Conservation (phyloP, 2,797 vertebrate species). For the Lophius americanus region DNA sequence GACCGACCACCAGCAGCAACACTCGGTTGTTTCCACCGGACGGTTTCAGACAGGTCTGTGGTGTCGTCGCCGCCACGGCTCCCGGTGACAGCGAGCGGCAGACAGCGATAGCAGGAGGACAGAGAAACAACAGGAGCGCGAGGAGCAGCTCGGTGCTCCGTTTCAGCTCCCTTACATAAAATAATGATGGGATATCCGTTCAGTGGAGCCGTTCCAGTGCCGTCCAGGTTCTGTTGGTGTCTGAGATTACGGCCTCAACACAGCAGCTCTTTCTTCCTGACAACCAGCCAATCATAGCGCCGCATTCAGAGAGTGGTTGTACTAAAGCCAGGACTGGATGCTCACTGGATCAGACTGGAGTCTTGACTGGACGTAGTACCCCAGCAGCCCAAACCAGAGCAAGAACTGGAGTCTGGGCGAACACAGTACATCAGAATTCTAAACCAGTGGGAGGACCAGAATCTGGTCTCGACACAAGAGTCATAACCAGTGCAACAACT, state of each 20-base stretch:
- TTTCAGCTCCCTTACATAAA: not conserved
- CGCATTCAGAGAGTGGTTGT: conserved; percentile 29
- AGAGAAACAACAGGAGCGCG: too few species aligned
- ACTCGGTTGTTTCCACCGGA: conserved; percentile 7
- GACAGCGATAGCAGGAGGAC: conserved; percentile 13
- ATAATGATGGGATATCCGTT: conserved; percentile 1
- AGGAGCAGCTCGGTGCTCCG: conserved; percentile 3
- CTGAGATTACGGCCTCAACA: conserved; percentile 67
- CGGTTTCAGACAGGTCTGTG: conserved; percentile 24
- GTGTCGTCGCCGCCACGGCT: conserved; percentile 26
- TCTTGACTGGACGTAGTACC: conserved; percentile 1
- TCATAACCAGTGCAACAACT: too few species aligned
- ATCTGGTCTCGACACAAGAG: too few species aligned
- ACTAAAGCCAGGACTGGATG: conserved; percentile 48
- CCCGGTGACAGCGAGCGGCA: conserved; percentile 4
- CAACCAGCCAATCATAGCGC: conserved; percentile 69
- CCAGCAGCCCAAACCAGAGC: not conserved
- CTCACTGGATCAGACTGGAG: conserved; percentile 31
- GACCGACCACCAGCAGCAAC: conserved; percentile 8
- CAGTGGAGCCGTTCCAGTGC: conserved; percentile 5
- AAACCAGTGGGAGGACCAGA: too few species aligned
- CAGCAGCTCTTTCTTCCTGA: conserved; percentile 76
- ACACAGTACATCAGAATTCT: too few species aligned
- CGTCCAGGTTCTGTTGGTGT: conserved; percentile 34
- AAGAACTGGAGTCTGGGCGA: too few species aligned